Evolutionary conservation across 2,888 invertebrate genomes (phyloP), one percentile per base, ranked within the genome.

Genomic region (Oegoconia quadripuncta): DNA sequence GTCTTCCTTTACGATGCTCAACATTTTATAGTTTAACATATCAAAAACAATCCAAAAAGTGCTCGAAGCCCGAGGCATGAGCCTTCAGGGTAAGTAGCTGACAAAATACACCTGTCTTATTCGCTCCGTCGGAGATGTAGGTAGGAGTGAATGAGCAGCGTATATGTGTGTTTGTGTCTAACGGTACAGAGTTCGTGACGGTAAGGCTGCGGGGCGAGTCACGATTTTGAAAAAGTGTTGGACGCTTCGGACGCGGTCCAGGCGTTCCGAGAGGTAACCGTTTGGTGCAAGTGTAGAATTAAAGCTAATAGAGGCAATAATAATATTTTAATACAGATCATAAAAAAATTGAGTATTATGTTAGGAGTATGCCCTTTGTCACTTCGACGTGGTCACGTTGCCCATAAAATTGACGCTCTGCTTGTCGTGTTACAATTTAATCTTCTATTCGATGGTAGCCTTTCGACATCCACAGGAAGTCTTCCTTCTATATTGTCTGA

Each of bases 181-280:
- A 87, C 84, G 86, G 86, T 74, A 83, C 59, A 51, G 46, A 69
- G 66, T 59, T 87, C 87, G 87, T 87, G 87, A 84, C 77, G 71
- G 55, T 55, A 67, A 60, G 68, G 66, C 73, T 56, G 64, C 66
- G 67, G 74, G 74, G 64, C 78, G 61, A 76, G 87, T 87, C 87
- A 87, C 87, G 87, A 83, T 80, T 80, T 83, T 80, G 79, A 82
- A 87, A 86, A 86, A 83, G 80, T 84, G 82, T 78, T 67, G 77
- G 83, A 70, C 70, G 66, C 52, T 57, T 63, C 64, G 65, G 67
- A 63, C 61, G 48, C 59, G 64, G 59, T 63, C 65, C 71, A 51
- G 62, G 69, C 73, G 74, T 71, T 72, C 72, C 67, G 55, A 55
- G 60, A 58, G 59, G 49, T 58, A 61, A 41, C 41, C 31, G 59